These are phyloP conservation scores for Penaeus japonicus DNA, from an alignment of 1,140 invertebrate species.

Conservation along the genomic window DNA sequence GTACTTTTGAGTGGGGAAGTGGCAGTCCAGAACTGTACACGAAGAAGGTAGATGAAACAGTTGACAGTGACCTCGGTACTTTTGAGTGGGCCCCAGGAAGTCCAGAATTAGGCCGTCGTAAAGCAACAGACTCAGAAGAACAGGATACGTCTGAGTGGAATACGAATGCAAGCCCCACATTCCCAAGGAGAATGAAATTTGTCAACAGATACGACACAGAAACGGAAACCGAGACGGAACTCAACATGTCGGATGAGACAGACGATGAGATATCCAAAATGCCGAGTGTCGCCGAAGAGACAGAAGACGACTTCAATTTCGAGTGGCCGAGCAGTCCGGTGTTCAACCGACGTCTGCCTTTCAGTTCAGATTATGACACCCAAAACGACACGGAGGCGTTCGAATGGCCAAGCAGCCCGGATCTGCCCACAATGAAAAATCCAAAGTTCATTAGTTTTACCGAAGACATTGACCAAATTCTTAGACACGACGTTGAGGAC, in stretches of 20 bases:
- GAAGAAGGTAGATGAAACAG: not conserved
- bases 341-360: not conserved
- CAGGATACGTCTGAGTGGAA: not conserved
- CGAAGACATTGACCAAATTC: slow-evolving; percentile 52
- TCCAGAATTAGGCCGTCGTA: not conserved
- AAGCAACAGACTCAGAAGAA: not conserved
- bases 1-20: slow-evolving; percentile 22
- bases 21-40: slow-evolving; percentile 34
- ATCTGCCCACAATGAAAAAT: slow-evolving; percentile 52
- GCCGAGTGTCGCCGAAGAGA: slow-evolving; percentile 29
- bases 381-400: slow-evolving; percentile 52
- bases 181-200: not conserved
- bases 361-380: slow-evolving; percentile 44
- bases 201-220: not conserved
- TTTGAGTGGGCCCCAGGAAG: slow-evolving; percentile 43
- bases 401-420: slow-evolving; percentile 58
- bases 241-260: not conserved
- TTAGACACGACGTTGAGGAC: slow-evolving; percentile 27
- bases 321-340: slow-evolving; percentile 59
- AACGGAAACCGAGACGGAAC: slow-evolving; percentile 11
- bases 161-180: not conserved
- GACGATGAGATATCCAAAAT: slow-evolving; percentile 30
- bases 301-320: slow-evolving; percentile 28
- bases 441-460: slow-evolving; percentile 54
- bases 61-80: not conserved